Conservation (phyloP, 2,797 vertebrate genomes). For the Pantherophis alleghaniensis region DNA sequence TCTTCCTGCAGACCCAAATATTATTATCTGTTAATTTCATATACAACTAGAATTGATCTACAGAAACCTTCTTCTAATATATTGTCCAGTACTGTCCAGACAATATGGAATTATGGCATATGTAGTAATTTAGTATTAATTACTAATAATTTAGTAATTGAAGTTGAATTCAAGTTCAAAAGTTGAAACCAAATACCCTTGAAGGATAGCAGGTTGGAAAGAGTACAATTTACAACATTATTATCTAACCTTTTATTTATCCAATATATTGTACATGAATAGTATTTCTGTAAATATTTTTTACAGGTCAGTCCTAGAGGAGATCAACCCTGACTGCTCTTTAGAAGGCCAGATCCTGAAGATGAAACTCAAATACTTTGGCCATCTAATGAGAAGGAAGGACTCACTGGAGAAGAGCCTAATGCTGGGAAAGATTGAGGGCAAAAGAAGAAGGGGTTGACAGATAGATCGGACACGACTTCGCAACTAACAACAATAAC, state of each 20-base stretch:
- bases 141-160: background rate
- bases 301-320: background rate
- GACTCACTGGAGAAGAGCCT: no score
- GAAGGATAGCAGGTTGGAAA: background rate
- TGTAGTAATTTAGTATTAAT: background rate
- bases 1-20: background rate
- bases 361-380: no score
- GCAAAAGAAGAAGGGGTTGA: no score
- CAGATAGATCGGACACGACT: no score
- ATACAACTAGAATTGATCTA: background rate
- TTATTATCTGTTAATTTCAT: background rate
- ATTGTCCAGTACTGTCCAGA: background rate
- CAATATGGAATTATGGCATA: background rate
- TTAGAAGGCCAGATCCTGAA: no score
- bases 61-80: background rate
- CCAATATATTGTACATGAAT: background rate
- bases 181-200: background rate
- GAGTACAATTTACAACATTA: background rate
- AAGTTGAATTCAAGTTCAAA: no score
- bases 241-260: background rate
- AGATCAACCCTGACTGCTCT: no score
- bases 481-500: no score
- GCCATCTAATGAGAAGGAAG: no score
- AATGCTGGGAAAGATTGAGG: no score
- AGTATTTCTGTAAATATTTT: background rate